Conservation (phyloP, 2,888 invertebrate species). For the Drosophila melanocephala region DNA sequence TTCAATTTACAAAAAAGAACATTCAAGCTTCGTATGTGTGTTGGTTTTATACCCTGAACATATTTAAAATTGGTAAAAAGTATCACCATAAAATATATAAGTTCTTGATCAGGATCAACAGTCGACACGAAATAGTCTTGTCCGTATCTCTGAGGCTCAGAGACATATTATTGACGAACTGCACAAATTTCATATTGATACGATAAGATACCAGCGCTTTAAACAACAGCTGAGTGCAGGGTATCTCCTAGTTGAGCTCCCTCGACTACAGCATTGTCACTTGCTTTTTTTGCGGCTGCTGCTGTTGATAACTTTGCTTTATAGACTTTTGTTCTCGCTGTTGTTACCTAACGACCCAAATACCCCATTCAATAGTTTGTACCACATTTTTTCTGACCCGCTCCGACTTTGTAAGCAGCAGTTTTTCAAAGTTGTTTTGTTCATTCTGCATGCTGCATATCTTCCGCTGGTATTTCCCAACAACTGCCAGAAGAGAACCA, state of each 20-base stretch:
- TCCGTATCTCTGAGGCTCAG: too few relatives aligned
- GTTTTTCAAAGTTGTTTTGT: slow-evolving; percentile 35
- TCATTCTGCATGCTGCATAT: slow-evolving; percentile 40
- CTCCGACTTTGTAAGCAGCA: slow-evolving; percentile 7
- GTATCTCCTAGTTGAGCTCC: background rate
- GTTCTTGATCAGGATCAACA: background rate
- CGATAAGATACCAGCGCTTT: background rate
- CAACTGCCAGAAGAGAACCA: slow-evolving; percentile 19
- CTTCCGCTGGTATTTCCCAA: slow-evolving; percentile 46
- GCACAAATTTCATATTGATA: background rate
- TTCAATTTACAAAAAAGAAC: too few relatives aligned
- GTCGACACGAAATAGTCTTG: background rate
- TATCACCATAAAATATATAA: background rate
- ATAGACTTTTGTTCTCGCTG: slow-evolving; percentile 73
- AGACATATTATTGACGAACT: background rate
- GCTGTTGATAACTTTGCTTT: slow-evolving; percentile 73
- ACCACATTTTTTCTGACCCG: slow-evolving; percentile 39
- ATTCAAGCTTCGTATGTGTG: background rate
- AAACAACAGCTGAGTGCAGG: background rate
- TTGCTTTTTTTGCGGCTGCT: slow-evolving; percentile 22
- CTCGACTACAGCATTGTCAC: background rate
- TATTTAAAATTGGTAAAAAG: too few relatives aligned
- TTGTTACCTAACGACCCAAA: slow-evolving; percentile 74
- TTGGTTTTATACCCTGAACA: too few relatives aligned
- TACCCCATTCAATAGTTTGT: slow-evolving; percentile 66